A percentile compares a stretch with the other conserved stretches of the same genome.
phyloP scores from a whole-genome alignment of 2,888 invertebrate species.

The Biston betularia region DNA sequence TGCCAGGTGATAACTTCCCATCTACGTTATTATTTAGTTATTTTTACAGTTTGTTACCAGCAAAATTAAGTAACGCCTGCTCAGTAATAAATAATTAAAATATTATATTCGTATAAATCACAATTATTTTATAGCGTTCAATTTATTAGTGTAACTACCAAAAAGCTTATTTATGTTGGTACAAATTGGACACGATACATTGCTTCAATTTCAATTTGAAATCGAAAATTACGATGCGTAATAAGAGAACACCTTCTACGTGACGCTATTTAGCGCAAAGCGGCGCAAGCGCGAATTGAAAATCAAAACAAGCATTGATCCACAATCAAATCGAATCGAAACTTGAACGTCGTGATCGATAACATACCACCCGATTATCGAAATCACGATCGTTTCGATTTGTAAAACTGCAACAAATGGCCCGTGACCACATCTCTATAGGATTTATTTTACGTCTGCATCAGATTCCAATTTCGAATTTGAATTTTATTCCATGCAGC shows the following conservation, averaged over 20 bases:
- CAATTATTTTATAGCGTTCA: not conserved
- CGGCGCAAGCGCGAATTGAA: constrained; percentile 84
- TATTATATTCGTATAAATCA: not conserved
- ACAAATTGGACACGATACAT: constrained; percentile 53
- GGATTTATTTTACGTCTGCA: constrained; percentile 44
- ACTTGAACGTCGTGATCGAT: constrained; percentile 82
- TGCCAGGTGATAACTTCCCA: too few species aligned
- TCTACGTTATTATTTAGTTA: too few species aligned
- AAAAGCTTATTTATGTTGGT: not conserved
- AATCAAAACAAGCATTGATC: constrained; percentile 84
- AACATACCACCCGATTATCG: constrained; percentile 81
- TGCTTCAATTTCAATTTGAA: constrained; percentile 68
- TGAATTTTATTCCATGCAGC: constrained; percentile 53
- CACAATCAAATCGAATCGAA: constrained; percentile 83
- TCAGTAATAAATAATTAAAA: not conserved
- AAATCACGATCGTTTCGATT: constrained; percentile 80
- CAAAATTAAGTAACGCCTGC: too few species aligned
- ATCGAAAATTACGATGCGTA: constrained; percentile 74
- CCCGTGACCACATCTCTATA: constrained; percentile 48
- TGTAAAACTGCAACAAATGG: constrained; percentile 48
- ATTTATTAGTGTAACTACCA: constrained; percentile 1
- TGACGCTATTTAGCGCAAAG: constrained; percentile 84
- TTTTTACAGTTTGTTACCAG: too few species aligned
- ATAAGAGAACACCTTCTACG: constrained; percentile 73
- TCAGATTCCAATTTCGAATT: constrained; percentile 52